These are phyloP conservation scores for Microcebus griseorufus DNA, from an alignment of 2,113 vertebrate species.

Conservation along the genomic window DNA sequence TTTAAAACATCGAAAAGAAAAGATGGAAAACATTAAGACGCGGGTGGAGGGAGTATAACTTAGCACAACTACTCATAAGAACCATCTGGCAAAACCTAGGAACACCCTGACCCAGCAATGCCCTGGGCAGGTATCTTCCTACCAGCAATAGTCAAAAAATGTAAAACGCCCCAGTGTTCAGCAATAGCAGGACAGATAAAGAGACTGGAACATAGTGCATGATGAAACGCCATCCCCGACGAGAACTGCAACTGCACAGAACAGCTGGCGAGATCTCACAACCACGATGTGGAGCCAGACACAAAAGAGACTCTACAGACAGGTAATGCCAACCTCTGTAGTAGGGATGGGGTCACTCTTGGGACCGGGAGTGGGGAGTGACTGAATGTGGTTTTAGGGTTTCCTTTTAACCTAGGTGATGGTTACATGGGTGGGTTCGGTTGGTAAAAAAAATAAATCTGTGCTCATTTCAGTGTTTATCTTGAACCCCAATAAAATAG, in stretches of 20 bases:
- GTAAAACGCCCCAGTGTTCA: not conserved
- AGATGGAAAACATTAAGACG: not conserved
- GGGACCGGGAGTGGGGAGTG: not conserved
- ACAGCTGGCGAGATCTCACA: not conserved
- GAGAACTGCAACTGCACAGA: not conserved
- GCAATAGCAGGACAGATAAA: not conserved
- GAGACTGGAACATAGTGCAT: not conserved
- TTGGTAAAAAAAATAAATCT: not conserved
- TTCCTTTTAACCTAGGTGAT: not conserved
- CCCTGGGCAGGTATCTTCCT: not conserved
- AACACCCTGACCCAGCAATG: not conserved
- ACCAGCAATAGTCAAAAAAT: not conserved
- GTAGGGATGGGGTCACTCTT: not conserved
- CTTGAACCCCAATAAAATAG: not conserved
- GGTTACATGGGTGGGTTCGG: not conserved
- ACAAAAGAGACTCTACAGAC: not conserved
- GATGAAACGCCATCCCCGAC: not conserved
- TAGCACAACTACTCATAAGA: not conserved
- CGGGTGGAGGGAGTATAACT: not conserved
- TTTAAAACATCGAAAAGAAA: not conserved
- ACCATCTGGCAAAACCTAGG: not conserved
- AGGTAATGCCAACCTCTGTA: not conserved
- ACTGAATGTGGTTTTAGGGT: not conserved
- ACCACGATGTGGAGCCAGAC: not conserved
- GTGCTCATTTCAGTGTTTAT: not conserved